Evolutionary conservation across 2,113 vertebrate species (phyloP).

Genomic region (Ginglymostoma cirratum): DNA sequence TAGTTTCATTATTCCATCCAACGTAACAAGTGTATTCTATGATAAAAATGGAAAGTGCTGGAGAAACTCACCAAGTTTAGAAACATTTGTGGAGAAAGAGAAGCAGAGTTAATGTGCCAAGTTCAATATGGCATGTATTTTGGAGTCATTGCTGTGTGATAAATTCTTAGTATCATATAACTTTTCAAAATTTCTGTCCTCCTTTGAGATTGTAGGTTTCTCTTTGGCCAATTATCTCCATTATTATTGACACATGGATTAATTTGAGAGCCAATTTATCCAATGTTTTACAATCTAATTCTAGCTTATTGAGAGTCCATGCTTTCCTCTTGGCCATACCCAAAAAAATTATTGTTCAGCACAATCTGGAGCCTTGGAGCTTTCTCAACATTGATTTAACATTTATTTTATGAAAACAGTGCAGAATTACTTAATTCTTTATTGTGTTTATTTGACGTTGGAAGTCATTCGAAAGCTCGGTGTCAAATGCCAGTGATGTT

Average conservation of each 20-base stretch:
- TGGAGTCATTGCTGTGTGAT: neutral
- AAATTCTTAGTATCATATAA: neutral
- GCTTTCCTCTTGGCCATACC: too few species aligned
- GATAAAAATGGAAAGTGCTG: neutral
- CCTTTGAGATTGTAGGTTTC: neutral
- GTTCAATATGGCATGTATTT: too few species aligned
- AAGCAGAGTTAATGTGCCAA: too few species aligned
- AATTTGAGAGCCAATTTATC: neutral
- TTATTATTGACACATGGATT: neutral
- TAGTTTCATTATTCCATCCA: neutral
- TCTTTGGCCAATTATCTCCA: neutral
- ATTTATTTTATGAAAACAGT: neutral
- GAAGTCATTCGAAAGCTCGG: neutral
- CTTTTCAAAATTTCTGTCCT: neutral
- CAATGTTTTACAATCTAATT: too few species aligned
- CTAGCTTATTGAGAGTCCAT: too few species aligned
- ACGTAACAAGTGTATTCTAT: neutral
- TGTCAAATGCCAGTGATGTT: neutral
- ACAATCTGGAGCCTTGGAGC: neutral
- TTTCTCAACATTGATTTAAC: neutral
- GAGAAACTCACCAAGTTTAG: too few species aligned
- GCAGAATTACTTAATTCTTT: neutral
- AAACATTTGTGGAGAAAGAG: too few species aligned
- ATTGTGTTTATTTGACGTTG: neutral
- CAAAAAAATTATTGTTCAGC: neutral